Evolutionary conservation across 2,888 invertebrate genomes (phyloP).

Genomic region (Elegia similella): DNA sequence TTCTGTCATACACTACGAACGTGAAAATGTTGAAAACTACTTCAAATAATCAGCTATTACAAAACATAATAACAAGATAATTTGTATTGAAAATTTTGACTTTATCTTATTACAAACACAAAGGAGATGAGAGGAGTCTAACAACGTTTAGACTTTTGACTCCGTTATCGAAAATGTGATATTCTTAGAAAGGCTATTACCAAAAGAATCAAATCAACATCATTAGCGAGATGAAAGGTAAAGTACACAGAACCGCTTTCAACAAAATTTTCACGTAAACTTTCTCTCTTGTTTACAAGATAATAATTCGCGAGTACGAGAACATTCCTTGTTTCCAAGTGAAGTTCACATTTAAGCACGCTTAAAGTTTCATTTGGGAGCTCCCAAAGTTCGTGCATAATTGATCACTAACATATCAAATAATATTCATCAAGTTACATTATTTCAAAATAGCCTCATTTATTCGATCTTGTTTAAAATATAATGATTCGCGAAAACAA

Average conservation of each 20-base stretch:
- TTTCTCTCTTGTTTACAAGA: conserved; percentile 31
- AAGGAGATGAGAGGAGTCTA: conserved; percentile 9
- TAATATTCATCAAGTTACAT: conserved; percentile 41
- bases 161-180: conserved; percentile 14
- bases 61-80: background rate
- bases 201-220: conserved; percentile 17
- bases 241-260: conserved; percentile 14
- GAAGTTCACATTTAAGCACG: conserved; percentile 17
- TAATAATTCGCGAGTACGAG: conserved; percentile 25
- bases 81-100: background rate
- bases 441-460: conserved; percentile 50
- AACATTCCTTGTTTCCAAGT: conserved; percentile 16
- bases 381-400: conserved; percentile 14
- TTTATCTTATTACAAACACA: conserved; percentile 11
- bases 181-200: conserved; percentile 16
- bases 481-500: no score
- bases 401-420: conserved; percentile 24
- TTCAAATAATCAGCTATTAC: no score
- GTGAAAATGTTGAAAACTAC: no score
- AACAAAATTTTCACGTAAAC: conserved; percentile 14
- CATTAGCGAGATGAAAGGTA: conserved; percentile 18
- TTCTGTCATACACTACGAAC: no score
- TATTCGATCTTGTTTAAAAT: no score
- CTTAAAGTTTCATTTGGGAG: conserved; percentile 18
- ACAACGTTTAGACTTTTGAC: conserved; percentile 6